phyloP scores from a whole-genome alignment of 2,113 vertebrate genomes.

The Ammodytes marinus region DNA sequence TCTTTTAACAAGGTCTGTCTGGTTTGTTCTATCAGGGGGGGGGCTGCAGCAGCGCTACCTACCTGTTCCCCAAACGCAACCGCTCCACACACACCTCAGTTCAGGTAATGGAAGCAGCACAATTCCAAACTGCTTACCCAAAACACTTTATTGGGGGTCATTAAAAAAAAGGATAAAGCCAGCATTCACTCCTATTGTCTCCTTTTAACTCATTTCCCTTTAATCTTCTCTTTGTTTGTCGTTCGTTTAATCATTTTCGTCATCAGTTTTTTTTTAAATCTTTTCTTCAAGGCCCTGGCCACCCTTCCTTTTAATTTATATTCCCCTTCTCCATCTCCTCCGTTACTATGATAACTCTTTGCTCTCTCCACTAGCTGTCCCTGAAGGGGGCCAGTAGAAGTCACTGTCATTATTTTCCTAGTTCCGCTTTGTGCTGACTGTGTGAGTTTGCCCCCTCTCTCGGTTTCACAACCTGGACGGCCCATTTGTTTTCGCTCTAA shows the following conservation, averaged over 20 bases:
- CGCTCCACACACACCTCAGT: conserved; percentile 49
- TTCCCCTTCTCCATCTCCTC: conserved; percentile 42
- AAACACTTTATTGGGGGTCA: conserved; percentile 60
- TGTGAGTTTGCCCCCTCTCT: conserved; percentile 56
- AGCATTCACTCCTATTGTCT: conserved; percentile 38
- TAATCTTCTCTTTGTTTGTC: conserved; percentile 46
- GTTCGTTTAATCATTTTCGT: conserved; percentile 35
- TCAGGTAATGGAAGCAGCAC: conserved; percentile 68
- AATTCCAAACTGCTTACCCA: conserved; percentile 78
- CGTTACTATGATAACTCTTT: conserved; percentile 65
- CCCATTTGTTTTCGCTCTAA: conserved; percentile 80
- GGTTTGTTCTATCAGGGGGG: conserved; percentile 62
- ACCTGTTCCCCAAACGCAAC: conserved; percentile 70
- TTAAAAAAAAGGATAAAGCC: conserved; percentile 52
- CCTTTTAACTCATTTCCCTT: conserved; percentile 54
- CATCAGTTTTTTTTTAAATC: neutral
- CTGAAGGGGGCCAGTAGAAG: conserved; percentile 62
- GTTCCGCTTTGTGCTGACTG: conserved; percentile 69
- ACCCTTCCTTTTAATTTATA: conserved; percentile 32
- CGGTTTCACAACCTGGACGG: conserved; percentile 52
- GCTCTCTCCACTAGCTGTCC: conserved; percentile 55
- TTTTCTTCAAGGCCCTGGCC: neutral
- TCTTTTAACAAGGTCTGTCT: conserved; percentile 84
- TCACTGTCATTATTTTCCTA: conserved; percentile 74
- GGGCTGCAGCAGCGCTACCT: conserved; percentile 49